Evolutionary conservation across 2,113 vertebrate species (phyloP).

Genomic region (Pica pica): DNA sequence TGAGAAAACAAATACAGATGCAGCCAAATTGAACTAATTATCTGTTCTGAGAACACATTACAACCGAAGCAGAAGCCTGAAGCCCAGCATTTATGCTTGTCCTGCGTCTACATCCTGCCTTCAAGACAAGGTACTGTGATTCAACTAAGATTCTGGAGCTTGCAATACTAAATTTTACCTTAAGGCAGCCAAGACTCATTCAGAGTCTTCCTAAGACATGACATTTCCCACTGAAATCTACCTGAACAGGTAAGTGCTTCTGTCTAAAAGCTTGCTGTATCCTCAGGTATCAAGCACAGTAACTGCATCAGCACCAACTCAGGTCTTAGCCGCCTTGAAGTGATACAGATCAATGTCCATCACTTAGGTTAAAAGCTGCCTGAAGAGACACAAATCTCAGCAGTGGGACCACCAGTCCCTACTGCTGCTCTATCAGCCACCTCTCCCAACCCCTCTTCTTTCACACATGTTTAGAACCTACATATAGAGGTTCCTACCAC

Average conservation of each 20-base stretch:
- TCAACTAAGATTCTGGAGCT: background rate
- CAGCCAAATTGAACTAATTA: background rate
- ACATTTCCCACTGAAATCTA: background rate
- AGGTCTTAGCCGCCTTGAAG: background rate
- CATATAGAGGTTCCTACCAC: background rate
- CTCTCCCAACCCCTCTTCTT: background rate
- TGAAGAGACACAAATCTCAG: background rate
- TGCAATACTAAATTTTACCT: background rate
- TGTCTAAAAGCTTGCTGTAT: background rate
- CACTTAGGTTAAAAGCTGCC: background rate
- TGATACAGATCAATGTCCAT: background rate
- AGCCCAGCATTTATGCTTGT: background rate
- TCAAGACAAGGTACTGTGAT: background rate
- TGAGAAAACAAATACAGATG: background rate
- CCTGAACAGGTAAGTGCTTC: background rate
- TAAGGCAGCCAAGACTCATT: background rate
- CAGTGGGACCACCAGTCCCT: background rate
- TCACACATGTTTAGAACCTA: background rate
- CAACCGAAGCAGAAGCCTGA: background rate
- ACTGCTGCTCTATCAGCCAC: background rate
- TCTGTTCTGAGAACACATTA: background rate
- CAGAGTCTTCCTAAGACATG: background rate
- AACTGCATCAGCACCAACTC: background rate
- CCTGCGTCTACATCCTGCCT: background rate
- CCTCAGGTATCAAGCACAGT: background rate